Percentiles rank a stretch among this genome's conserved stretches.
Conservation (phyloP, 2,888 invertebrate genomes). For the Lucinisca nassula region DNA sequence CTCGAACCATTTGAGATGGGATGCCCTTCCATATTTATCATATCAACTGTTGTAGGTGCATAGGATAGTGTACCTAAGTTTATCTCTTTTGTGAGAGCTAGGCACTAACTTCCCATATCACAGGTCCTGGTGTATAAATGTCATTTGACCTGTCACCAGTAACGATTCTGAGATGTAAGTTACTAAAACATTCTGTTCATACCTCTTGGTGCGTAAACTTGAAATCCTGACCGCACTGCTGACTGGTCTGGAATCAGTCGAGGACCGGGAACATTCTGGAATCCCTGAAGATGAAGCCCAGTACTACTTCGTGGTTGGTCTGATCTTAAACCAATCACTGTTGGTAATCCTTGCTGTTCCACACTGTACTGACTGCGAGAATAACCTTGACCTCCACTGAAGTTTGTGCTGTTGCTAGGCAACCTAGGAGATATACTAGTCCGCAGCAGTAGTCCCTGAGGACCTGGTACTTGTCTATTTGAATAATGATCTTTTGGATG, state of each 20-base stretch:
- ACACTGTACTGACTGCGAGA: neutral
- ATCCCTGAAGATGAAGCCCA: constrained; percentile 54
- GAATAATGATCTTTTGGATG: constrained; percentile 25
- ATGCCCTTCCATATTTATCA: too few species aligned
- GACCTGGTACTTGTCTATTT: neutral
- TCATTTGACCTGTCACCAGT: too few species aligned
- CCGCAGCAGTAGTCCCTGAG: constrained; percentile 56
- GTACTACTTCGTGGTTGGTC: constrained; percentile 56
- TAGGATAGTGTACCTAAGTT: too few species aligned
- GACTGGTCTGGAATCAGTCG: constrained; percentile 56
- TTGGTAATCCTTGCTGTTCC: constrained; percentile 32
- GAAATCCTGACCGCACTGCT: neutral
- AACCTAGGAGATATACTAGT: constrained; percentile 33
- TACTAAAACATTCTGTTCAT: neutral
- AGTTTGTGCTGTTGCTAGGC: neutral
- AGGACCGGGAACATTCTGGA: constrained; percentile 53
- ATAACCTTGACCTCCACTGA: neutral
- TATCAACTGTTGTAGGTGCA: too few species aligned
- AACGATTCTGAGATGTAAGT: too few species aligned
- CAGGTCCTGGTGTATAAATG: too few species aligned
- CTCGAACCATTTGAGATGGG: too few species aligned
- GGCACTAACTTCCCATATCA: too few species aligned
- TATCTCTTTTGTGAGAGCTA: too few species aligned
- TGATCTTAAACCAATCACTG: constrained; percentile 59
- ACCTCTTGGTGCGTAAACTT: neutral